Conservation (phyloP, 2,797 vertebrate genomes). For the Coregonus sp. region DNA sequence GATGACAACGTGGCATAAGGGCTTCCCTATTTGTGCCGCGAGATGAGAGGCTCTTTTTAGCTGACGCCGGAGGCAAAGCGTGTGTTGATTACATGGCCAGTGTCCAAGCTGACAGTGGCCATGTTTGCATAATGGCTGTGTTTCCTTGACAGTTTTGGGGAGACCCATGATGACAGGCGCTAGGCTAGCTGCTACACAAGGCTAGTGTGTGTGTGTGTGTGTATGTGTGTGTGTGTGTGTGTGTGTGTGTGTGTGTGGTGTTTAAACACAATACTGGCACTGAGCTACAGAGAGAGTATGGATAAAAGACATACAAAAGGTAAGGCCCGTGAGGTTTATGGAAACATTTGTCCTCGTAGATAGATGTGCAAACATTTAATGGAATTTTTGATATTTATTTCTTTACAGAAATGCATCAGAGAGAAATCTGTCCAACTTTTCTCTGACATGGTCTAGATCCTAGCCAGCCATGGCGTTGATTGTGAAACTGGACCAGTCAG, state of each 20-base stretch:
- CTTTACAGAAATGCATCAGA: conserved; percentile 2
- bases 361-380: not conserved
- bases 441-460: not conserved
- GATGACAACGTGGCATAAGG: conserved; percentile 72
- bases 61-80: conserved; percentile 66
- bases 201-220: conserved; percentile 36
- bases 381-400: not conserved
- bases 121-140: conserved; percentile 49
- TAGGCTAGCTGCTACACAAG: conserved; percentile 38
- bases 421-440: not conserved
- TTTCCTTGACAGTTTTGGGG: conserved; percentile 41
- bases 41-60: conserved; percentile 69
- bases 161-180: conserved; percentile 44
- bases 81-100: conserved; percentile 60
- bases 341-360: conserved; percentile 13
- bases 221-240: conserved; percentile 38
- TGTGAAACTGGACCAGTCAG: conserved; percentile 2
- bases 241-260: conserved; percentile 31
- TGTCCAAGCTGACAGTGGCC: conserved; percentile 60
- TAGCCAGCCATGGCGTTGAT: not conserved
- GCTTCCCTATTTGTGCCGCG: conserved; percentile 75
- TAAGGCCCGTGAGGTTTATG: not conserved
- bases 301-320: too few relatives aligned
- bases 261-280: not conserved
- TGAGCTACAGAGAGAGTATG: too few relatives aligned